Evolutionary conservation across 2,888 invertebrate genomes (phyloP), one percentile per base, ranked within the genome.

Genomic region (Lysandra bellargus): DNA sequence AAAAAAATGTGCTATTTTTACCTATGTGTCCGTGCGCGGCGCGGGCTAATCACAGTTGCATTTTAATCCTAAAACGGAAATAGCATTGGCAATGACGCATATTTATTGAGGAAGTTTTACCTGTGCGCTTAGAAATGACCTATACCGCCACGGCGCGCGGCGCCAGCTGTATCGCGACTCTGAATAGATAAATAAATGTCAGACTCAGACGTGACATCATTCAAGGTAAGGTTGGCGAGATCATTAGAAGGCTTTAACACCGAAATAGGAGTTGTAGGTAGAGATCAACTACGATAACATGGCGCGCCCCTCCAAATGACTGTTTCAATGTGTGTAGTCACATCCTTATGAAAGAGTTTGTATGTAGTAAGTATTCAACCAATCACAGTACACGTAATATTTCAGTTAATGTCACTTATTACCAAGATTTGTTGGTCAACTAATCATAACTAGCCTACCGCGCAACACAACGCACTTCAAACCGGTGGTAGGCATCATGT

Each of bases 21-120:
- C 4, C 57, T 57, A 57, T 4, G 17, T 57, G 17, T 49, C 17
- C 57, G 57, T 57, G 3, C 17, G 57, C 17, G 17, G 57, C 17
- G 3, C 17, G 57, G 4, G 17, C 57, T 17, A 69, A 69, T 69
- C 33, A 0, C 37, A 69, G 33, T 69, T 37, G 69, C 69, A 69
- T 69, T 69, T 69, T 14, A 33, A 33, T 69, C 37, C 33, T 14
- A 76, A 53, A 76, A 76, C 76, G 76, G 76, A 76, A 76, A 76
- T 76, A 53, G 53, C 53, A 75, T 23, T 75, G 75, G 49, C 74
- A 49, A 49, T 53, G 44, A 76, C 33, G 53, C 33, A 76, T 57
- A 76, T 76, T 76, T 53, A 57, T 76, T 57, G 53, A 76, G 76
- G 76, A 76, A 76, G 76, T 57, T 53, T 53, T 49, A 49, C 30